phyloP scores from a whole-genome alignment of 2,113 vertebrate genomes.

The Pipra filicauda region DNA sequence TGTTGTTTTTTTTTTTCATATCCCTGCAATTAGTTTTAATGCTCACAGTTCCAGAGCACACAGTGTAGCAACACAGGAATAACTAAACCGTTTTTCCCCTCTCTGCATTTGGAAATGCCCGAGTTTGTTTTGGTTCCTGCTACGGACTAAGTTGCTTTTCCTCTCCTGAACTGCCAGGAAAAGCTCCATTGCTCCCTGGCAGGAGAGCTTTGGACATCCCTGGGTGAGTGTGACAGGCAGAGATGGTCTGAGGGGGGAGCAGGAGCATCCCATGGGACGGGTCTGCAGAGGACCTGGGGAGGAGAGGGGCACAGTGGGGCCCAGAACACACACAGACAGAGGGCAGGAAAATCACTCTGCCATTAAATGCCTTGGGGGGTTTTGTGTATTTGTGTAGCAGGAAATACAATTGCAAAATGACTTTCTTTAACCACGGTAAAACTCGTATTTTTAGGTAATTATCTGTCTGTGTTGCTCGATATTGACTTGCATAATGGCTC shows the following conservation, averaged over 20 bases:
- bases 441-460: not conserved
- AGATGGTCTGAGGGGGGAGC: not conserved
- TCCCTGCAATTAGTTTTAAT: not conserved
- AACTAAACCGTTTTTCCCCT: not conserved
- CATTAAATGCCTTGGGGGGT: not conserved
- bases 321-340: not conserved
- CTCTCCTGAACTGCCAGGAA: not conserved
- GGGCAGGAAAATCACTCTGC: not conserved
- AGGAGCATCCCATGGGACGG: not conserved
- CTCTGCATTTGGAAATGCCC: not conserved
- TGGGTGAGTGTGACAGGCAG: not conserved
- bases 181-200: not conserved
- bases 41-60: not conserved
- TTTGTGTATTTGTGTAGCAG: not conserved
- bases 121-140: not conserved
- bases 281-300: not conserved
- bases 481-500: not conserved
- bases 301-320: not conserved
- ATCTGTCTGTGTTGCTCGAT: fast-evolving
- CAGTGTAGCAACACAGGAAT: not conserved
- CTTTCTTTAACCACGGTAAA: not conserved
- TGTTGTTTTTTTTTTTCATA: not conserved
- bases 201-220: not conserved
- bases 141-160: not conserved
- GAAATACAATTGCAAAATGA: not conserved